Percentiles rank a stretch among this genome's conserved stretches.
Conservation (phyloP, 2,797 vertebrate genomes). For the Acanthis flammea region DNA sequence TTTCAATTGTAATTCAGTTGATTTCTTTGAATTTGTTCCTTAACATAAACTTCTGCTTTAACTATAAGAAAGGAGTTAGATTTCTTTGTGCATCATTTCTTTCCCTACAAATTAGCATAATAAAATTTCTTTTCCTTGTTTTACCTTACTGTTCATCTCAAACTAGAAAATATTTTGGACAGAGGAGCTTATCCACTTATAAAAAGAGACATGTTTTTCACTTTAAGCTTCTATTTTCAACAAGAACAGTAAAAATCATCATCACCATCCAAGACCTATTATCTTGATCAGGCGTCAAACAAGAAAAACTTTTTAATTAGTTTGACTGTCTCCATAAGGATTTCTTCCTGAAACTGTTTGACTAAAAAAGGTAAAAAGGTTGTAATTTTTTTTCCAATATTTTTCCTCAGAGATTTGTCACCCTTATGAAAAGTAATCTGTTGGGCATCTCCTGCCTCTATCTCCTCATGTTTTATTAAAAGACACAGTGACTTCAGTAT, state of each 20-base stretch:
- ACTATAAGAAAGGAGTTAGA: background rate
- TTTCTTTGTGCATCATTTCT: background rate
- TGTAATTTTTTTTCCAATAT: background rate
- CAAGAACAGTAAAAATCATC: background rate
- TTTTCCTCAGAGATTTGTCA: background rate
- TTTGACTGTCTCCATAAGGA: background rate
- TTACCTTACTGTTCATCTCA: background rate
- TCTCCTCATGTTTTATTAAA: background rate
- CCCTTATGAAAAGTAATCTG: background rate
- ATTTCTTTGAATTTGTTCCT: background rate
- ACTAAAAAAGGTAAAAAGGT: background rate
- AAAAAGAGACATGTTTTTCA: background rate
- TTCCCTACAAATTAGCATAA: background rate
- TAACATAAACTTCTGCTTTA: background rate
- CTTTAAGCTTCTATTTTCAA: background rate
- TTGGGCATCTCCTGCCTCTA: fast-evolving
- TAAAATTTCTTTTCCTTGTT: background rate
- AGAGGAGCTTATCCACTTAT: background rate
- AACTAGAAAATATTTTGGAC: background rate
- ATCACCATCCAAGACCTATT: background rate
- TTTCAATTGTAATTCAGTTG: background rate
- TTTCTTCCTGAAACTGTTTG: background rate
- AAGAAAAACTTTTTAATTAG: background rate
- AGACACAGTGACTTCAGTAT: fast-evolving
- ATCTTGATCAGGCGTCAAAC: background rate